These are phyloP conservation scores for Morone chrysops DNA, from an alignment of 2,113 vertebrate species.

Conservation along the genomic window DNA sequence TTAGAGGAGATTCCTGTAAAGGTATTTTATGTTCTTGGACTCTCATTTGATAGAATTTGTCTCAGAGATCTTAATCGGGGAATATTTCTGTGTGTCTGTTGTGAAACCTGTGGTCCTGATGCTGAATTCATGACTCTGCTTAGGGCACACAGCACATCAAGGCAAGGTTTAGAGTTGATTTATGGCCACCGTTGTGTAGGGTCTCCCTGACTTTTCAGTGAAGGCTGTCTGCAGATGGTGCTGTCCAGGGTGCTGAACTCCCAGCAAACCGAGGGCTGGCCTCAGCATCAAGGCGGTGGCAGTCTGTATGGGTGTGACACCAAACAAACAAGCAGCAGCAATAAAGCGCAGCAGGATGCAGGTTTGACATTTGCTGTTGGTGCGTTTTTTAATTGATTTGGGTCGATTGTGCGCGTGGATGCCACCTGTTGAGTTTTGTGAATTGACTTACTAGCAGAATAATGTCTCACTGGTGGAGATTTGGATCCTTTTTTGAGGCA, in stretches of 20 bases:
- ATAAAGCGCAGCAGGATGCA: slow-evolving; percentile 27
- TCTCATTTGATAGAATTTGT: background rate
- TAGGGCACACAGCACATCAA: background rate
- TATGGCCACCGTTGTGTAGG: background rate
- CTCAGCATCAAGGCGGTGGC: slow-evolving; percentile 29
- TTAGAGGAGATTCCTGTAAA: background rate
- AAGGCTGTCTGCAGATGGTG: slow-evolving; percentile 14
- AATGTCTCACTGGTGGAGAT: slow-evolving; percentile 3
- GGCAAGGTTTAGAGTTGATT: background rate
- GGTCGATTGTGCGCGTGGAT: background rate
- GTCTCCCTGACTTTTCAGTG: background rate
- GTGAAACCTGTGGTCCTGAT: background rate
- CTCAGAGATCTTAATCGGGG: no score
- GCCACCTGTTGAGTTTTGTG: slow-evolving; percentile 47
- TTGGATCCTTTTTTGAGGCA: slow-evolving; percentile 7
- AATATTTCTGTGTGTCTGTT: background rate
- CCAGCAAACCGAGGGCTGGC: slow-evolving; percentile 13
- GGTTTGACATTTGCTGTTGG: background rate
- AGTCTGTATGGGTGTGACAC: slow-evolving; percentile 65
- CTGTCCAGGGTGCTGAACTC: slow-evolving; percentile 80
- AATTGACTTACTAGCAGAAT: background rate
- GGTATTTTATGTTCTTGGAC: background rate
- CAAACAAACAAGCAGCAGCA: slow-evolving; percentile 42
- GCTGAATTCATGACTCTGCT: background rate
- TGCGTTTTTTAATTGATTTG: slow-evolving; percentile 24